These are phyloP conservation scores for Drosophila anceps DNA, from an alignment of 2,888 invertebrate species.

Conservation along the genomic window DNA sequence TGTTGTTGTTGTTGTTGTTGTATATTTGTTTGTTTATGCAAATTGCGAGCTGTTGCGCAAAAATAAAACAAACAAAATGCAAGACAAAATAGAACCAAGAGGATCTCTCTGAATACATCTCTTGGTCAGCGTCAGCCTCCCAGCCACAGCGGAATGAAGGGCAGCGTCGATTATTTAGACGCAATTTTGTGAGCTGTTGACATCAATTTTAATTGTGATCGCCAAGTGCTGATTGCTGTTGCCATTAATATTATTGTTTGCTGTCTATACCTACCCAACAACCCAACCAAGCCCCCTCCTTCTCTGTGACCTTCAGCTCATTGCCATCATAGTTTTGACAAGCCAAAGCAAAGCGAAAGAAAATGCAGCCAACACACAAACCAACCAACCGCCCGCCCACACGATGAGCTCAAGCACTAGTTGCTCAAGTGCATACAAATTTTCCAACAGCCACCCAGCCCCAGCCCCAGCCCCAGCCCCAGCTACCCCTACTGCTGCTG, in stretches of 20 bases:
- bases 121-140: background rate
- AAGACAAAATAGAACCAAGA: slow-evolving; percentile 31
- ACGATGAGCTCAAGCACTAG: slow-evolving; percentile 6
- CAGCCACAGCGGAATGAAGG: slow-evolving; percentile 26
- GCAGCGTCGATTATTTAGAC: slow-evolving; percentile 50
- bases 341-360: slow-evolving; percentile 27
- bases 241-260: slow-evolving; percentile 42
- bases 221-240: slow-evolving; percentile 55
- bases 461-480: background rate
- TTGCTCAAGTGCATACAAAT: slow-evolving; percentile 55
- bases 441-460: slow-evolving; percentile 15
- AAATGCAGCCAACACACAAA: slow-evolving; percentile 35
- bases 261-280: background rate
- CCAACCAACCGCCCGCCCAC: slow-evolving; percentile 5
- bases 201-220: slow-evolving; percentile 77
- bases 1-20: background rate
- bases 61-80: slow-evolving; percentile 31
- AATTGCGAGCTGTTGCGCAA: slow-evolving; percentile 47
- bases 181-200: slow-evolving; percentile 71
- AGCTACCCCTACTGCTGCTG: background rate
- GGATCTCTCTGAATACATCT: background rate
- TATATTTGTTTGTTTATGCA: slow-evolving; percentile 72
- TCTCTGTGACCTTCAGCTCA: slow-evolving; percentile 50
- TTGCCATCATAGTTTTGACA: slow-evolving; percentile 59
- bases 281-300: background rate